phyloP scores from a whole-genome alignment of 2,797 vertebrate species.

The Bothrops alternatus region DNA sequence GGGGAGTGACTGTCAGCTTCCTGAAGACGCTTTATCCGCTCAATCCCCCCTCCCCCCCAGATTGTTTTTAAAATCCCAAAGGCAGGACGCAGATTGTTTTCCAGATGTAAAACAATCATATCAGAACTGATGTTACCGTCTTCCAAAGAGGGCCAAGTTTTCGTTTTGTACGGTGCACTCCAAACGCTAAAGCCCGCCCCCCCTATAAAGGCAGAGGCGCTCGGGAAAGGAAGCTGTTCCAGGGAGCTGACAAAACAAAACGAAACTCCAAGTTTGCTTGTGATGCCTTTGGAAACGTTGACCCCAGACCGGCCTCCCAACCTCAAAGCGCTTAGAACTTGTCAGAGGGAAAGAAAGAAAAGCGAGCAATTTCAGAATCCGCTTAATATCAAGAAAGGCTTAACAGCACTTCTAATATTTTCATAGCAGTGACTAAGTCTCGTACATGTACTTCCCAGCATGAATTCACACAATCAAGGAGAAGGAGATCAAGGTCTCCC shows the following conservation, averaged over 20 bases:
- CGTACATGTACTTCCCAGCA: conserved; percentile 2
- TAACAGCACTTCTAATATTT: background rate
- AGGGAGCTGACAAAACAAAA: conserved; percentile 37
- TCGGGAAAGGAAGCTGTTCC: background rate
- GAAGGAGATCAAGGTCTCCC: background rate
- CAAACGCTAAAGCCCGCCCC: conserved; percentile 4
- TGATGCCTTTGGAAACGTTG: background rate
- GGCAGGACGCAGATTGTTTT: background rate
- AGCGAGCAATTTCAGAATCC: background rate
- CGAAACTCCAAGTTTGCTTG: conserved; percentile 16
- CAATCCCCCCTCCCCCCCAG: background rate
- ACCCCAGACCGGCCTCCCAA: conserved; percentile 18
- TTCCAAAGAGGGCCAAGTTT: background rate
- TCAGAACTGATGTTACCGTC: conserved; percentile 1
- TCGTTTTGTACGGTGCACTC: background rate
- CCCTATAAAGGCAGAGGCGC: background rate
- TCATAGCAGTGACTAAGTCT: background rate
- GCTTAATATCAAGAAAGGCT: conserved; percentile 40
- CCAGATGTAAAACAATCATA: background rate
- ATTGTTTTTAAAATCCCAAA: background rate
- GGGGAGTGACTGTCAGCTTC: conserved; percentile 41
- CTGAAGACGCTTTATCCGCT: conserved; percentile 7
- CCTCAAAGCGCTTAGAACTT: conserved; percentile 32
- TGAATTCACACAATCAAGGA: conserved; percentile 1
- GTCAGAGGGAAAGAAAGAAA: background rate